Conservation (phyloP, 1,140 invertebrate species). For the Panagrolaimus sp. region DNA sequence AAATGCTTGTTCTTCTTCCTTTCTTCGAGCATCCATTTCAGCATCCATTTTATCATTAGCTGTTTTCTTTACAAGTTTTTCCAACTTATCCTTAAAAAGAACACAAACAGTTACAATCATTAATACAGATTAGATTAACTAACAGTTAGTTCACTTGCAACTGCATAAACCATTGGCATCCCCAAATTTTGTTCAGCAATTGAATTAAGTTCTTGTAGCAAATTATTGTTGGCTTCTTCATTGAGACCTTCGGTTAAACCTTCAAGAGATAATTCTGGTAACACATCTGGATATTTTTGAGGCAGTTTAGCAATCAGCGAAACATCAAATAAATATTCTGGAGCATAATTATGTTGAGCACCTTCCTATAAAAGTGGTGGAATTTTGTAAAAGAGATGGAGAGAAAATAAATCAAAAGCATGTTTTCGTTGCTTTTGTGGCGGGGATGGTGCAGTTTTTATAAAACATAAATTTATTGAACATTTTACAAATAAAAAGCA, state of each 20-base stretch:
- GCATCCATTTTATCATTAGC: conserved; percentile 26
- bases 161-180: conserved; percentile 69
- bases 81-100: conserved; percentile 36
- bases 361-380: conserved; percentile 6
- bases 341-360: conserved; percentile 28
- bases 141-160: conserved; percentile 71
- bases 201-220: conserved; percentile 29
- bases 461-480: too few relatives aligned
- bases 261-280: conserved; percentile 22
- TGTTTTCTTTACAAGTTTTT: conserved; percentile 29
- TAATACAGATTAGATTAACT: too few relatives aligned
- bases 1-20: conserved; percentile 79
- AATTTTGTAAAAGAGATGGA: neutral
- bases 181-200: conserved; percentile 78
- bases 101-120: too few relatives aligned
- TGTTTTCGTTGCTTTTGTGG: too few relatives aligned
- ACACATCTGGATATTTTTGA: conserved; percentile 44
- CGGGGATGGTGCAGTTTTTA: too few relatives aligned
- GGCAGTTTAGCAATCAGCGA: conserved; percentile 30
- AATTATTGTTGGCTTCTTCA: conserved; percentile 24
- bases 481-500: too few relatives aligned
- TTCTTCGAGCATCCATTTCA: conserved; percentile 66
- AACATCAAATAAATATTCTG: conserved; percentile 37
- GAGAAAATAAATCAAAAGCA: conserved; percentile 7
- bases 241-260: conserved; percentile 27